Base-by-base conservation (phyloP, 2,113 vertebrate genomes). In the Engraulis encrasicolus region DNA sequence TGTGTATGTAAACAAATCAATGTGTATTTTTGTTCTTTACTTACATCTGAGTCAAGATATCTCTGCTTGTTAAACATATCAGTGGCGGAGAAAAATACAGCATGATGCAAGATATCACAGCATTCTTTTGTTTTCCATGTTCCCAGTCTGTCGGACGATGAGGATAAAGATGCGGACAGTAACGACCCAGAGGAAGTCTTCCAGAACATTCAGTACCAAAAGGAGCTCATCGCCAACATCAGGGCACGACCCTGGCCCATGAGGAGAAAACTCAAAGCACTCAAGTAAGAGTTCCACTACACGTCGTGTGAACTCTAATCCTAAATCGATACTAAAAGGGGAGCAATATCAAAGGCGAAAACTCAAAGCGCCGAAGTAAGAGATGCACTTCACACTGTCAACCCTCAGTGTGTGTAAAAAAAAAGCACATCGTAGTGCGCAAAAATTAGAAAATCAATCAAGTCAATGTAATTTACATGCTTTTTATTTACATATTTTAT, bases 141-240 rank as follows among this genome's bases (percentile, higher is more conserved):
- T n/a, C n/a, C 27, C 91, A 99, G 98, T 88, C 96, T 93, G 82
- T 97, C 97, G 0, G 97, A 98, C 0, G 97, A 96, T 82, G 95
- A 98, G 0, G 95, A 96, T 23, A 93, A 91, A 18, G 92, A 92
- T 0, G 96, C 95, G 66, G 97, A 98, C 86, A 97, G 95, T 91
- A 96, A 94, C 0, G 97, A 99, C 85, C 98, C 98, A 0, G 98
- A 99, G 88, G 96, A 97, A 84, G 95, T 99, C 93, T 99, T 99
- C 86, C 98, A 99, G 95, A 99, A 97, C 86, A 99, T 99, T 89
- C 98, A 99, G 93, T 95, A 96, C 87, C 98, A 99, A 94, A 99
- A 99, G 84, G 98, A 99, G 81, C 96, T 99, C 40, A 96, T 99
- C 81, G 96, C 97, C 82, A 97, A 97, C 83, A 97, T 99, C 83